These are phyloP conservation scores for Lithosia quadra DNA, from an alignment of 2,888 invertebrate species.

Conservation along the genomic window DNA sequence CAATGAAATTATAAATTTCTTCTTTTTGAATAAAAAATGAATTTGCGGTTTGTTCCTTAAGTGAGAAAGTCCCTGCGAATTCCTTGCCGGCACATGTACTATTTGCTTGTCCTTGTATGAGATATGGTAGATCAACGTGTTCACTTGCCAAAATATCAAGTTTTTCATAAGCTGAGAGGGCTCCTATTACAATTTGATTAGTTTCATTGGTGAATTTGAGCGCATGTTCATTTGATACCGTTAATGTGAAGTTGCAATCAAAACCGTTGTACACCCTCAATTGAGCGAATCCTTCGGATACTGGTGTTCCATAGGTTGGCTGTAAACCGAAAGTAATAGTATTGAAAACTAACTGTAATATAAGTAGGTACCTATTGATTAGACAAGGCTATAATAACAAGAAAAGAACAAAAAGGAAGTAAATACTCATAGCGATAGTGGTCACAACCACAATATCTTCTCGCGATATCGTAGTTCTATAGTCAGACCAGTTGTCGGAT, in stretches of 20 bases:
- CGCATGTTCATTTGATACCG: conserved; percentile 41
- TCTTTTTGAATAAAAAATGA: conserved; percentile 72
- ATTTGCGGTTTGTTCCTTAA: conserved; percentile 73
- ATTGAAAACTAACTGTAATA: too few relatives aligned
- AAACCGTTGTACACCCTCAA: conserved; percentile 91
- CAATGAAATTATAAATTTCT: conserved; percentile 69
- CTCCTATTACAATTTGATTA: conserved; percentile 53
- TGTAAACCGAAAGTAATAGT: conserved; percentile 54
- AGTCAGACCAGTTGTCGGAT: too few relatives aligned
- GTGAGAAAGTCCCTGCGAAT: conserved; percentile 61
- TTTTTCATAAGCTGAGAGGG: conserved; percentile 78
- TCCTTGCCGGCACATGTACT: conserved; percentile 59
- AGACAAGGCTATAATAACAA: too few relatives aligned
- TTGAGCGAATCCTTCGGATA: conserved; percentile 87
- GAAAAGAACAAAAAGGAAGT: too few relatives aligned
- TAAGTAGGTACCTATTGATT: too few relatives aligned
- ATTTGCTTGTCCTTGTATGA: conserved; percentile 63
- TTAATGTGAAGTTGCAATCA: conserved; percentile 84
- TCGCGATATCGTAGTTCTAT: too few relatives aligned
- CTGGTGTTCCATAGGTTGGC: conserved; percentile 87
- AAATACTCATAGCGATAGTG: too few relatives aligned
- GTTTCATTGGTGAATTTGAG: conserved; percentile 43
- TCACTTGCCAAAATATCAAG: conserved; percentile 66
- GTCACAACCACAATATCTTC: too few relatives aligned
- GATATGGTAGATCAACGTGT: conserved; percentile 68